A percentile compares a stretch with the other conserved stretches of the same genome.
phyloP scores from a whole-genome alignment of 2,888 invertebrate genomes.

The Actias luna region DNA sequence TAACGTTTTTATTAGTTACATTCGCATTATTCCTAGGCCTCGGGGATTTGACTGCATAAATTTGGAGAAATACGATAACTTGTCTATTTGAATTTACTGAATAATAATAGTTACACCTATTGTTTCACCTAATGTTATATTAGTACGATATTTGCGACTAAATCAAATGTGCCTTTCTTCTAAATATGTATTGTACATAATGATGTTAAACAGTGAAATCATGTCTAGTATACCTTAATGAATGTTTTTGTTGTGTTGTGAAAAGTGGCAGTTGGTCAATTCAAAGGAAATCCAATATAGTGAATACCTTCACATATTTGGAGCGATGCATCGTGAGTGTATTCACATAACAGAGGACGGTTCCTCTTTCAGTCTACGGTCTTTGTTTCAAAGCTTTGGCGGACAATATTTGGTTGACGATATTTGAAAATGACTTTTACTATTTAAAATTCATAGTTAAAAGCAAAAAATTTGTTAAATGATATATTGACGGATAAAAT shows the following conservation, averaged over 20 bases:
- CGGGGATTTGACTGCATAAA: not conserved
- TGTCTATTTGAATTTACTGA: no score
- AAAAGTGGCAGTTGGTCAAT: not conserved
- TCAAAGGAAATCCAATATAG: conserved; percentile 38
- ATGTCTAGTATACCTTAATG: not conserved
- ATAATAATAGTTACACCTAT: no score
- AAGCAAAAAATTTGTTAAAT: no score
- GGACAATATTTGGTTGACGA: not conserved
- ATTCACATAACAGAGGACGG: conserved; percentile 21
- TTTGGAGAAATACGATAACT: not conserved
- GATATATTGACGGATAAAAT: no score
- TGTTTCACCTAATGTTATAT: no score
- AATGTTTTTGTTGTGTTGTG: not conserved
- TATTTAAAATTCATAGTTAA: no score
- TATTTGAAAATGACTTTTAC: not conserved
- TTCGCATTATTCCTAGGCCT: not conserved
- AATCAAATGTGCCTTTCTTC: no score
- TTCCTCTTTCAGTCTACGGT: not conserved
- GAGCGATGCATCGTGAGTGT: conserved; percentile 22
- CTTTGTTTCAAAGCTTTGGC: not conserved
- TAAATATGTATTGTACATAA: no score
- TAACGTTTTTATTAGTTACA: not conserved
- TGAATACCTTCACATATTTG: conserved; percentile 34
- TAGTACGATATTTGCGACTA: no score
- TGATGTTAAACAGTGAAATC: not conserved